A percentile compares a stretch with the other conserved stretches of the same genome.
Conservation (phyloP, 2,113 vertebrate genomes). For the Megaceryle maxima region DNA sequence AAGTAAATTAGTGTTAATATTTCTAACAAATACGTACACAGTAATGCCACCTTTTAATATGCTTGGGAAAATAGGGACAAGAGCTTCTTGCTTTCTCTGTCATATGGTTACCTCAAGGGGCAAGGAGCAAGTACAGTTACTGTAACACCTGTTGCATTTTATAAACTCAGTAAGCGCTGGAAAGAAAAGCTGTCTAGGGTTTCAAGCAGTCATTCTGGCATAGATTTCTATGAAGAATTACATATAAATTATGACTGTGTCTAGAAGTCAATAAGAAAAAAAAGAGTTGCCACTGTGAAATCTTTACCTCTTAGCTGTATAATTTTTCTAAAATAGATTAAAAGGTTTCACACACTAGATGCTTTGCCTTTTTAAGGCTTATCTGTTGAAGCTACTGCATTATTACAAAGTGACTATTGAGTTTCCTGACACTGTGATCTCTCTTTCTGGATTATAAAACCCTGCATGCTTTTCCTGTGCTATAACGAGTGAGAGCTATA, state of each 20-base stretch:
- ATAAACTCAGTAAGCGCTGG: neutral
- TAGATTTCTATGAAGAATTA: neutral
- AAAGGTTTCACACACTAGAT: neutral
- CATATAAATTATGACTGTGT: neutral
- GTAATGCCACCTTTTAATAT: neutral
- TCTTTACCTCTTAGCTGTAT: neutral
- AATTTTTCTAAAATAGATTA: neutral
- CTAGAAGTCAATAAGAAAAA: neutral
- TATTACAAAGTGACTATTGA: neutral
- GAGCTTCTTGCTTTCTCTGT: neutral
- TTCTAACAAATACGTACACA: neutral
- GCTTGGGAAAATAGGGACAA: neutral
- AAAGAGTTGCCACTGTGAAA: neutral
- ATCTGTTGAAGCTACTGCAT: neutral
- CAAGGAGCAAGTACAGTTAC: neutral
- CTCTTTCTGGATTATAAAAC: neutral
- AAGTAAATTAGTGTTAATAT: neutral
- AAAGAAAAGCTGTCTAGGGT: conserved; percentile 22
- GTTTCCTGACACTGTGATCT: neutral
- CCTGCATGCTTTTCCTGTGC: conserved; percentile 4
- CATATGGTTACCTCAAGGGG: neutral
- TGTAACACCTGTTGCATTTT: conserved; percentile 15
- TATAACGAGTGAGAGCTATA: neutral
- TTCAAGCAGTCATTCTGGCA: neutral
- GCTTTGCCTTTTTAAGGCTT: neutral